These are phyloP conservation scores for Ochotona curzoniae DNA, from an alignment of 2,113 vertebrate species.

Conservation along the genomic window DNA sequence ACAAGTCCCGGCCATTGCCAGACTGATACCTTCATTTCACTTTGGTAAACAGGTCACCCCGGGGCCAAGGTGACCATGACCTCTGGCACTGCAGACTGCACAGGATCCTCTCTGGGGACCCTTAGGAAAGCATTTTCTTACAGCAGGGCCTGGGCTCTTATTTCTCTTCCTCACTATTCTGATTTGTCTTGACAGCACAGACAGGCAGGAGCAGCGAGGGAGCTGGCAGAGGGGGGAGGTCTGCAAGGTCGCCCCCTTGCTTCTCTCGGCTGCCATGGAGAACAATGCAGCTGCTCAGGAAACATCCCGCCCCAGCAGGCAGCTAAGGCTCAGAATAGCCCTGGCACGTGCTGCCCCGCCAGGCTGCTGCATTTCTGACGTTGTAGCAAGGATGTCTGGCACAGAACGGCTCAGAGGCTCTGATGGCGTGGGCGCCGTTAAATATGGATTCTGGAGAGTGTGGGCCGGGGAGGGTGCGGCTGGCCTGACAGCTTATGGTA, in stretches of 20 bases:
- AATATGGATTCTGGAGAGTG: constrained; percentile 52
- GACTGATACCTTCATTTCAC: constrained; percentile 73
- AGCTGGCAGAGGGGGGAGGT: background rate
- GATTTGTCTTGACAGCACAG: background rate
- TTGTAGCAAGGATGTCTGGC: constrained; percentile 56
- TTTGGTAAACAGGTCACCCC: constrained; percentile 72
- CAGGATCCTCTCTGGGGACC: constrained; percentile 25
- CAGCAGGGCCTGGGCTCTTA: background rate
- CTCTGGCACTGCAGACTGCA: background rate
- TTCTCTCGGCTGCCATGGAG: background rate
- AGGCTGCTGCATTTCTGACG: constrained; percentile 52
- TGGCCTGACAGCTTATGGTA: background rate
- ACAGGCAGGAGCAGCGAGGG: background rate
- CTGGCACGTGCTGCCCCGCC: background rate
- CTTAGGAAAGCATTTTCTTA: constrained; percentile 22
- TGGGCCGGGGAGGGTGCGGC: constrained; percentile 8
- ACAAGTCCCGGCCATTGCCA: constrained; percentile 58
- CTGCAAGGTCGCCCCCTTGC: no score
- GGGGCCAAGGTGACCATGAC: constrained; percentile 74
- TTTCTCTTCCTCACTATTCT: background rate
- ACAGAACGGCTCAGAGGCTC: constrained; percentile 23
- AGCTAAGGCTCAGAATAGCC: constrained; percentile 46
- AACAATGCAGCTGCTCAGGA: constrained; percentile 62
- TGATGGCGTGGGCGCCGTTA: constrained; percentile 50
- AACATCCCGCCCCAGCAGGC: background rate